A percentile compares a stretch with the other conserved stretches of the same genome.
These are phyloP conservation scores for Temnothorax nylanderi DNA, from an alignment of 1,140 invertebrate genomes.

Conservation along the genomic window DNA sequence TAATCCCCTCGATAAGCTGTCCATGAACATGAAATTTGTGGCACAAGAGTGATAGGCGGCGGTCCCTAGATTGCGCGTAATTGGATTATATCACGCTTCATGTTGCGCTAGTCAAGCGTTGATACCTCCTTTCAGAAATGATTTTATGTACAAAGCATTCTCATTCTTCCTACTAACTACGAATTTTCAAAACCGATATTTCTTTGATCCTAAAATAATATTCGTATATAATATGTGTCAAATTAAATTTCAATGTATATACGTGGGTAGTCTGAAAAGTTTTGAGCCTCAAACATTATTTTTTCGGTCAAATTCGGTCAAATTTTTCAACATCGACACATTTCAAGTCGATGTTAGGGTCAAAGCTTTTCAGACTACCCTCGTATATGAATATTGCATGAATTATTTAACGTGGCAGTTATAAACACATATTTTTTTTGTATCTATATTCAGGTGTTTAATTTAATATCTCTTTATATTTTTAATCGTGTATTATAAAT, in stretches of 20 bases:
- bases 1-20: neutral
- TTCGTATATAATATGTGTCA: neutral
- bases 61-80: slow-evolving; percentile 37
- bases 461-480: neutral
- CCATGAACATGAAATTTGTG: slow-evolving; percentile 36
- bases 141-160: neutral
- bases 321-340: too few species aligned
- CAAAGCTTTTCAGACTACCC: too few species aligned
- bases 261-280: too few species aligned
- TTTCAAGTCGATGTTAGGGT: too few species aligned
- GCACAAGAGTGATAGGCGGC: neutral
- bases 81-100: slow-evolving; percentile 10
- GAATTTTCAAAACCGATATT: neutral
- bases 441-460: neutral
- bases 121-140: neutral
- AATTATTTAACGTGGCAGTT: neutral
- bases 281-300: too few species aligned
- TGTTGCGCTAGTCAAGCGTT: neutral
- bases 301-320: too few species aligned
- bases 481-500: neutral
- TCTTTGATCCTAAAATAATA: neutral
- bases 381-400: neutral
- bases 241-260: neutral
- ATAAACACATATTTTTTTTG: neutral
- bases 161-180: neutral